Percentiles rank a stretch among this genome's conserved stretches.
phyloP scores from a whole-genome alignment of 2,888 invertebrate species.

The Dione vanillae region DNA sequence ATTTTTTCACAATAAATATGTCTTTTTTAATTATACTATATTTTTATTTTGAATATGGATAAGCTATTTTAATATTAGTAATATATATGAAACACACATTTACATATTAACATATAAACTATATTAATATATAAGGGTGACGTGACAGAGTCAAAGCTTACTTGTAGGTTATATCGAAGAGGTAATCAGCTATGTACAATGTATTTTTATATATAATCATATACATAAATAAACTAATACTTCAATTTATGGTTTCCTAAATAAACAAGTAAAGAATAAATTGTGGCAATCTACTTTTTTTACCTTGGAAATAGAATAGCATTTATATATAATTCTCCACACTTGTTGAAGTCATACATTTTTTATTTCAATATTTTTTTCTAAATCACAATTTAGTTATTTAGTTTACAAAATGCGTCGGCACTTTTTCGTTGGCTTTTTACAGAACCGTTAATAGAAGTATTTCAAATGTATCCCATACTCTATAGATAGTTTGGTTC shows the following conservation, averaged over 20 bases:
- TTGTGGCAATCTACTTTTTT: neutral
- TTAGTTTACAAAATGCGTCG: slow-evolving; percentile 32
- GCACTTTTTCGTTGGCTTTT: slow-evolving; percentile 51
- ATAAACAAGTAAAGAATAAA: neutral
- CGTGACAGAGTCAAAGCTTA: too few species aligned
- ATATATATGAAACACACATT: too few species aligned
- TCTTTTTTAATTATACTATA: neutral
- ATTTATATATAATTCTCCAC: slow-evolving; percentile 2
- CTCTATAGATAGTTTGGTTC: slow-evolving; percentile 45
- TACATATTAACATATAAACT: too few species aligned
- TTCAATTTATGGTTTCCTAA: too few species aligned
- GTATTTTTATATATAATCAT: too few species aligned
- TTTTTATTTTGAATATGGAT: neutral
- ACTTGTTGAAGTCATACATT: neutral
- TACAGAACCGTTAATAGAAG: slow-evolving; percentile 52
- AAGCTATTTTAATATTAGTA: too few species aligned
- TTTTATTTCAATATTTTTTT: slow-evolving; percentile 10
- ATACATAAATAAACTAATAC: too few species aligned
- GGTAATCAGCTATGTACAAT: too few species aligned
- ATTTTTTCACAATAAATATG: neutral
- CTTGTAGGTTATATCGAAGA: too few species aligned
- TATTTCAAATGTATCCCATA: slow-evolving; percentile 42
- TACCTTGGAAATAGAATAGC: neutral
- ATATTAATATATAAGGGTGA: too few species aligned
- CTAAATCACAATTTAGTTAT: neutral